Percentiles rank a stretch among this genome's conserved stretches.
These are phyloP conservation scores for Hydrozoanthus gracilis DNA, from an alignment of 92 coral and sea anemone genomes.

Conservation along the genomic window DNA sequence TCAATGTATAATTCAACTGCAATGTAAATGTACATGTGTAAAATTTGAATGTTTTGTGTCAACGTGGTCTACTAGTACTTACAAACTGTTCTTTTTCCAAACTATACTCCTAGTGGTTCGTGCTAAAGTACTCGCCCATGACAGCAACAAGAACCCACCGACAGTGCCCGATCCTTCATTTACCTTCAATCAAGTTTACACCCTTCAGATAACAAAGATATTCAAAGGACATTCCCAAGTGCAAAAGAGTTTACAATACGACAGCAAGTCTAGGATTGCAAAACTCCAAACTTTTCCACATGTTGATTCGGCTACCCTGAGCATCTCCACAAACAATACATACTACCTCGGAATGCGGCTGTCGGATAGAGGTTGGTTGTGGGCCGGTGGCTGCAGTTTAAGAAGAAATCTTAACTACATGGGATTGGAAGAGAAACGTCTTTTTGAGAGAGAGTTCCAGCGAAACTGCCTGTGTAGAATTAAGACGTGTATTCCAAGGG, in stretches of 20 bases:
- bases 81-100: too few relatives aligned
- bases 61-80: too few relatives aligned
- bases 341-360: neutral
- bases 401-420: neutral
- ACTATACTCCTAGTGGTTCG: too few relatives aligned
- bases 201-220: neutral
- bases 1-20: too few relatives aligned
- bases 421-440: neutral
- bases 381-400: neutral
- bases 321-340: neutral
- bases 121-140: too few relatives aligned
- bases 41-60: too few relatives aligned
- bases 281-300: neutral
- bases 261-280: neutral
- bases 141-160: too few relatives aligned
- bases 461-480: slow-evolving; percentile 6
- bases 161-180: neutral
- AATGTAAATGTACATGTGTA: too few relatives aligned
- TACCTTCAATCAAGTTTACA: neutral
- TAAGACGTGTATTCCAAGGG: neutral
- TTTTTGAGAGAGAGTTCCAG: neutral
- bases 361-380: neutral
- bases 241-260: neutral
- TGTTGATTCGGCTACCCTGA: neutral
- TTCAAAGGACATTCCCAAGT: neutral